phyloP scores from a whole-genome alignment of 1,140 invertebrate species.

The Nebria ingens region DNA sequence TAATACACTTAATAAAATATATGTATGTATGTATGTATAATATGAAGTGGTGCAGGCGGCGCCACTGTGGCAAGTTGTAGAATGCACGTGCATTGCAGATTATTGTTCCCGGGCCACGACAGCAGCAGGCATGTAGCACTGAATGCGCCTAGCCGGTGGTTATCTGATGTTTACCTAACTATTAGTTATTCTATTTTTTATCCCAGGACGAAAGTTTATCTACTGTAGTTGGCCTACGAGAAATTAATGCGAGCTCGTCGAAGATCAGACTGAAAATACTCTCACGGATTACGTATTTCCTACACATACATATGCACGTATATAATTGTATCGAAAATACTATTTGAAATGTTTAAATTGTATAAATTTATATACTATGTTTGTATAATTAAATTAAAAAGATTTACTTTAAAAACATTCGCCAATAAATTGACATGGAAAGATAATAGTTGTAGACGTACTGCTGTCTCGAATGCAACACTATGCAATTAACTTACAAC shows the following conservation, averaged over 20 bases:
- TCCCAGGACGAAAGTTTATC: background rate
- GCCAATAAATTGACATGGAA: background rate
- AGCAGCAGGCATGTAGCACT: background rate
- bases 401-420: background rate
- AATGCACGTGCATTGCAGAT: background rate
- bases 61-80: background rate
- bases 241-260: background rate
- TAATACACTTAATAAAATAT: background rate
- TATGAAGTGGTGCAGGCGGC: background rate
- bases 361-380: too few relatives aligned
- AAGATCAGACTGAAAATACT: too few relatives aligned
- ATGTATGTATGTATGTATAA: background rate
- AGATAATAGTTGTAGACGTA: background rate
- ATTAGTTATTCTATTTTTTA: background rate
- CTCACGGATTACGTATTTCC: too few relatives aligned
- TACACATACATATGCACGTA: background rate
- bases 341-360: too few relatives aligned
- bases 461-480: background rate
- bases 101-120: background rate
- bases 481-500: background rate
- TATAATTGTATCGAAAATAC: too few relatives aligned
- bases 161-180: background rate
- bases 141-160: background rate
- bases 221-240: background rate
- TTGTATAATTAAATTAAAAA: background rate